phyloP scores from a whole-genome alignment of 2,113 vertebrate genomes.

The Sakesphorus luctuosus region DNA sequence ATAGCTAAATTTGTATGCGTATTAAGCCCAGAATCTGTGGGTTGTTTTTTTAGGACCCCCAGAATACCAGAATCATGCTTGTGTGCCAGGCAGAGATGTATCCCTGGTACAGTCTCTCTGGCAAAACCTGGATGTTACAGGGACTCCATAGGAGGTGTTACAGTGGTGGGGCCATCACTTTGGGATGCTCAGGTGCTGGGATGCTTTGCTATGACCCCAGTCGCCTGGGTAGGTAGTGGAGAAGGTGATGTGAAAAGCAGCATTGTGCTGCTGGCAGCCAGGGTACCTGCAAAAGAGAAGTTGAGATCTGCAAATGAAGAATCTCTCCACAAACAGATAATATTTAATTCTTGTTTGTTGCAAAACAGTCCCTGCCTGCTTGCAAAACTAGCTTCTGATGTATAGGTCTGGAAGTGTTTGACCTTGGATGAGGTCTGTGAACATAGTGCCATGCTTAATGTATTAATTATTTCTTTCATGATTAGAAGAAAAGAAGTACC shows the following conservation, averaged over 20 bases:
- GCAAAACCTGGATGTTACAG: neutral
- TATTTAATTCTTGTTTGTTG: neutral
- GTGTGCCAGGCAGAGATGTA: fast-evolving
- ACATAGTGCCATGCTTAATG: neutral
- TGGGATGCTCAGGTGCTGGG: too few relatives aligned
- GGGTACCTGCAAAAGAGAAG: neutral
- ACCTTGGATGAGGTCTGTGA: neutral
- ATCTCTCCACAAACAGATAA: neutral
- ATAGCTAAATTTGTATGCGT: neutral
- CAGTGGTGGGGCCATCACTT: fast-evolving
- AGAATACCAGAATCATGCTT: neutral
- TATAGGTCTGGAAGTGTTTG: neutral
- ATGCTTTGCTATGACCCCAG: neutral
- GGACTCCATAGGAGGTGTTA: neutral
- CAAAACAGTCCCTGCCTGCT: neutral
- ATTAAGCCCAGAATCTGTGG: neutral
- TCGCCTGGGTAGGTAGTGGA: neutral
- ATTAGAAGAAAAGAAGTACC: neutral
- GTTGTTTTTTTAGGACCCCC: neutral
- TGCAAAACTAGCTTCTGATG: neutral
- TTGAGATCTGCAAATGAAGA: neutral
- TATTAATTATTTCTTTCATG: neutral
- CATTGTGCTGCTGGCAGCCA: neutral
- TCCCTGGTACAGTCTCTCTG: neutral
- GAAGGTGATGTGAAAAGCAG: neutral